Evolutionary conservation across 1,140 invertebrate species (phyloP), one percentile per base, ranked within the genome.

Genomic region (Idris sp.): DNA sequence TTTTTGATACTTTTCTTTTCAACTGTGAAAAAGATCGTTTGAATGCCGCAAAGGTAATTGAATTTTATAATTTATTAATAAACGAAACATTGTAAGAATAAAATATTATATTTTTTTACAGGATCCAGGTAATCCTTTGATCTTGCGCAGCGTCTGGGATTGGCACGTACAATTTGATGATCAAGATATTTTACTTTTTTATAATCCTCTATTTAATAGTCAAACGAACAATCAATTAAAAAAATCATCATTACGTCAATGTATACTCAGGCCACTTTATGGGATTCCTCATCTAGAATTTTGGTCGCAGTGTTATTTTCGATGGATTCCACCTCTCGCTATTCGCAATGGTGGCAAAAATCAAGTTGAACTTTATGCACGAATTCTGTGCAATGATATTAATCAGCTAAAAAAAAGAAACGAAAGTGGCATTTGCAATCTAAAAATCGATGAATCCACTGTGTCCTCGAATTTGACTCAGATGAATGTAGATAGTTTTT

Each of bases 1-100:
- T 97, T 22, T 97, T 97, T 82, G 95, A 97, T 65, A 97, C 95
- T 11, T 98, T 98, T 88, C 90, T 97, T 10, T 98, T 97, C 80
- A 96, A 97, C 81, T 94, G 90, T 61, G 93, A 94, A 67, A 88
- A 91, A 64, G 93, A 95, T 78, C 86, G 93, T 40, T 79, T 89
- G 28, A 79, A 90, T 30, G 92, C 92, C 25, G 83, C 87, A 41
- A 84, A 80, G 71, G 89, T 90, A 41, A 11, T 28, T 38, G 30
- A 22, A 4, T 22, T 40, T 44, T 61, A 58, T 1, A 41, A 51
- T 25, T 44, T 44, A 10, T 22, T 6, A 22, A 22, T n/a, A n/a
- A n/a, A n/a, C n/a, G n/a, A n/a, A n/a, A n/a, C n/a, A n/a, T n/a
- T n/a, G n/a, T n/a, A n/a, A n/a, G n/a, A n/a, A n/a, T 48, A 4